Evolutionary conservation across 2,113 vertebrate species (phyloP).

Genomic region (Gymnorhina tibicen): DNA sequence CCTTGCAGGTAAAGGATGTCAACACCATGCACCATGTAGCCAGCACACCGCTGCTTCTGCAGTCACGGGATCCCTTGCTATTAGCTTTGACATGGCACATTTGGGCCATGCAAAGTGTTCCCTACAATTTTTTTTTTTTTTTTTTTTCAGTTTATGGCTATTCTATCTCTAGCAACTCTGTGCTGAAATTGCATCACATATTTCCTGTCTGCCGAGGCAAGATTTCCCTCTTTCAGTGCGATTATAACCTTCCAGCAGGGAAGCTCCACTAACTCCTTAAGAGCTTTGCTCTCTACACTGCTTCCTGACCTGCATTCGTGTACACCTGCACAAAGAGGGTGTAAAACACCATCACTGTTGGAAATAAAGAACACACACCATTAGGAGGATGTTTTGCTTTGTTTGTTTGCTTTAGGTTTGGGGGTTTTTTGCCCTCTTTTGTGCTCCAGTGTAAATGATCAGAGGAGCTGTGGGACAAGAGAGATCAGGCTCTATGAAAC

Average conservation of each 20-base stretch:
- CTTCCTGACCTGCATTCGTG: not conserved
- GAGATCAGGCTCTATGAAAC: not conserved
- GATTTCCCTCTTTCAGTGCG: slow-evolving; percentile 8
- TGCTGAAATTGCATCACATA: slow-evolving; percentile 19
- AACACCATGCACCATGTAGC: not conserved
- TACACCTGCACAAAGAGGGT: not conserved
- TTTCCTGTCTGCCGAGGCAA: slow-evolving; percentile 32
- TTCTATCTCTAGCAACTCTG: slow-evolving; percentile 23
- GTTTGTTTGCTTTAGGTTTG: slow-evolving; percentile 20
- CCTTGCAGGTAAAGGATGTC: not conserved
- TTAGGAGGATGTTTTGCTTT: slow-evolving; percentile 13
- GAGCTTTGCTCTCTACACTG: not conserved
- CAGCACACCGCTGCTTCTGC: not conserved
- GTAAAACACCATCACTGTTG: not conserved
- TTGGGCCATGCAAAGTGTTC: not conserved
- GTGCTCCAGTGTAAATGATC: slow-evolving; percentile 24
- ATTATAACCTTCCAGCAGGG: slow-evolving; percentile 44
- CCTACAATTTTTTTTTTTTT: not conserved
- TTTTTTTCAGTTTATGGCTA: not conserved
- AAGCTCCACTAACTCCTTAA: slow-evolving; percentile 27
- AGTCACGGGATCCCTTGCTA: not conserved
- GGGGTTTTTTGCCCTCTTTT: not conserved
- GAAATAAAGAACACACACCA: not conserved
- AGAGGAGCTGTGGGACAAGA: not conserved
- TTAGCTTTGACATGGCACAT: not conserved